Evolutionary conservation across 2,113 vertebrate species (phyloP).

Genomic region (Tyto alba): DNA sequence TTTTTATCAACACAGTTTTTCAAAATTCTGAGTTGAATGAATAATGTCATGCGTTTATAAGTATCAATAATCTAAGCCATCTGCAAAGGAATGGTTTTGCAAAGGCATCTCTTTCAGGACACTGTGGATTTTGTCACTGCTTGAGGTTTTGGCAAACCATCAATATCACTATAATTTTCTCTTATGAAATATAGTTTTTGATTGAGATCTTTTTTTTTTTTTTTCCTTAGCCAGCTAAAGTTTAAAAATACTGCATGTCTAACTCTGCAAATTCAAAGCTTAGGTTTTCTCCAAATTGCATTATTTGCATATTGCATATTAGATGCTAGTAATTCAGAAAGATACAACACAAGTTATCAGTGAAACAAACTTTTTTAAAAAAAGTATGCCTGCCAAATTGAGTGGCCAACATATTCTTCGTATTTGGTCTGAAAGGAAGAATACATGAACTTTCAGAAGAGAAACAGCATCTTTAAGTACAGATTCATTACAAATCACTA

Average conservation of each 20-base stretch:
- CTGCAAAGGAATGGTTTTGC: constrained; percentile 80
- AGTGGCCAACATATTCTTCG: not conserved
- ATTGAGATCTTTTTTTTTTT: constrained; percentile 21
- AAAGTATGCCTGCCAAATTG: not conserved
- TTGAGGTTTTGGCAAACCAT: constrained; percentile 86
- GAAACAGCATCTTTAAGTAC: not conserved
- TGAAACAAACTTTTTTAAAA: not conserved
- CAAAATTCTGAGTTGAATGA: constrained; percentile 63
- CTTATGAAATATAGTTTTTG: constrained; percentile 78
- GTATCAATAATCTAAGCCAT: constrained; percentile 88
- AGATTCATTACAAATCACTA: not conserved
- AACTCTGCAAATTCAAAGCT: not conserved
- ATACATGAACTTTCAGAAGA: not conserved
- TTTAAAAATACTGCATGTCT: constrained; percentile 30
- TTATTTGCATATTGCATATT: not conserved
- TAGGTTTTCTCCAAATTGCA: not conserved
- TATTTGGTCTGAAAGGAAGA: not conserved
- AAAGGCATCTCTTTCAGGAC: constrained; percentile 86
- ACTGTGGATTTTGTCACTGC: constrained; percentile 90
- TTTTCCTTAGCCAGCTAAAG: constrained; percentile 1
- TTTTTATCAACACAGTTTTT: constrained; percentile 69
- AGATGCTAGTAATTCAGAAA: not conserved
- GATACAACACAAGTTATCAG: not conserved
- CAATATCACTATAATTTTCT: constrained; percentile 83
- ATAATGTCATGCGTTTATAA: constrained; percentile 86